A percentile compares a stretch with the other conserved stretches of the same genome.
phyloP scores from a whole-genome alignment of 2,888 invertebrate genomes.

The Gymnosoma rotundatum region DNA sequence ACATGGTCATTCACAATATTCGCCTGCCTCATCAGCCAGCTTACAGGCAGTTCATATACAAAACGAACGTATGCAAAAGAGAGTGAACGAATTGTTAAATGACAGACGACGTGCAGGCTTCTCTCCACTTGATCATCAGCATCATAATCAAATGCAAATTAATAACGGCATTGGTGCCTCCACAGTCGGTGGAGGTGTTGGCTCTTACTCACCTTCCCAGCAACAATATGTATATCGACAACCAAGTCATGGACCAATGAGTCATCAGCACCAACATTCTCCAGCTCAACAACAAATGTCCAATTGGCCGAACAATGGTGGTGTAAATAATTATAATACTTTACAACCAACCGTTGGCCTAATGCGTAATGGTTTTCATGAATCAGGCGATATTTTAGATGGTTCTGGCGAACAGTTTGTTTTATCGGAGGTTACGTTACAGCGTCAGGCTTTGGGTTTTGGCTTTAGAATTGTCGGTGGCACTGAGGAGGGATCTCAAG shows the following conservation, averaged over 20 bases:
- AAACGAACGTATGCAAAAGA: slow-evolving; percentile 80
- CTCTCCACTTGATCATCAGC: slow-evolving; percentile 78
- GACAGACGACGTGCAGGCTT: slow-evolving; percentile 81
- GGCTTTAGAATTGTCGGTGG: slow-evolving; percentile 99
- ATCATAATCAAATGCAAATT: slow-evolving; percentile 57
- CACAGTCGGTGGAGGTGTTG: not conserved
- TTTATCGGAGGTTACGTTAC: slow-evolving; percentile 86
- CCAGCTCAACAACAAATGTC: slow-evolving; percentile 59
- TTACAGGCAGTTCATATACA: slow-evolving; percentile 78
- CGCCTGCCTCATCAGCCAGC: slow-evolving; percentile 72
- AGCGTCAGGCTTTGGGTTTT: slow-evolving; percentile 96
- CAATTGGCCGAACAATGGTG: slow-evolving; percentile 42
- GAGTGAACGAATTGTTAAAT: slow-evolving; percentile 80
- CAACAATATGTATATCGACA: slow-evolving; percentile 76
- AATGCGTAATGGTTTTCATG: slow-evolving; percentile 62
- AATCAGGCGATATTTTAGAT: slow-evolving; percentile 62
- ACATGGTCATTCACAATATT: slow-evolving; percentile 74
- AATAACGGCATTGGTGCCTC: slow-evolving; percentile 24
- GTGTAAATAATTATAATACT: slow-evolving; percentile 34
- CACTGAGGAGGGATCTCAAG: slow-evolving; percentile 97
- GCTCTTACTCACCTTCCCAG: slow-evolving; percentile 52
- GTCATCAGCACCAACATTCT: slow-evolving; percentile 62
- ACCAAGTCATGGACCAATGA: slow-evolving; percentile 58
- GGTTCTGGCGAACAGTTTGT: slow-evolving; percentile 76
- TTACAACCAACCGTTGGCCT: slow-evolving; percentile 57